Conservation (phyloP, 1,140 invertebrate genomes). For the Calephelis nemesis region DNA sequence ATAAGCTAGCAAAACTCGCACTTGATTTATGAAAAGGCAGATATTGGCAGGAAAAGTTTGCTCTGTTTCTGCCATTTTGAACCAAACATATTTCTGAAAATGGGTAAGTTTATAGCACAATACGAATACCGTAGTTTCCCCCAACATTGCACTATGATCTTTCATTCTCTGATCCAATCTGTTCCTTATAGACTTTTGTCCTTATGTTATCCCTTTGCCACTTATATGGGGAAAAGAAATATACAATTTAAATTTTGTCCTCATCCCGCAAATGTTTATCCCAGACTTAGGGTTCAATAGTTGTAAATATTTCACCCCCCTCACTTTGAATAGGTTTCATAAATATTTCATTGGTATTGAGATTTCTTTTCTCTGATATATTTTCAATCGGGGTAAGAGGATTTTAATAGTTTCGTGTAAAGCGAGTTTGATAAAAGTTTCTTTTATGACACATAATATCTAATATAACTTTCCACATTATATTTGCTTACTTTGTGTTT, state of each 20-base stretch:
- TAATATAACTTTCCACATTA: no score
- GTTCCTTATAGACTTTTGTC: constrained; percentile 32
- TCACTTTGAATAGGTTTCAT: constrained; percentile 9
- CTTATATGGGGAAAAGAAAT: constrained; percentile 34
- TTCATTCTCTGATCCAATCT: constrained; percentile 27
- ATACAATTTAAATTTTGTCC: constrained; percentile 65
- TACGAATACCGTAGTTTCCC: constrained; percentile 5
- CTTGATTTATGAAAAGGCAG: no score
- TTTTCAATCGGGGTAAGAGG: background rate
- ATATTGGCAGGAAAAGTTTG: no score
- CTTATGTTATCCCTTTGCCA: constrained; percentile 27
- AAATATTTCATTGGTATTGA: constrained; percentile 2
- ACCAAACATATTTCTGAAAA: background rate
- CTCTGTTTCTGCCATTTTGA: background rate
- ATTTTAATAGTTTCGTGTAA: background rate
- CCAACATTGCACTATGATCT: constrained; percentile 21
- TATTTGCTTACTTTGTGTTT: no score
- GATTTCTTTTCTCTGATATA: constrained; percentile 1
- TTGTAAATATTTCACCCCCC: constrained; percentile 23
- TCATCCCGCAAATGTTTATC: constrained; percentile 42
- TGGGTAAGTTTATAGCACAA: background rate
- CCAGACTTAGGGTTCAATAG: constrained; percentile 36
- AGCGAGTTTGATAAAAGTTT: no score
- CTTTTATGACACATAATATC: no score
- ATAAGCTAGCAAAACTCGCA: no score